Percentiles rank a stretch among this genome's conserved stretches.
These are phyloP conservation scores for Crematogaster levior DNA, from an alignment of 2,888 invertebrate genomes.

Conservation along the genomic window DNA sequence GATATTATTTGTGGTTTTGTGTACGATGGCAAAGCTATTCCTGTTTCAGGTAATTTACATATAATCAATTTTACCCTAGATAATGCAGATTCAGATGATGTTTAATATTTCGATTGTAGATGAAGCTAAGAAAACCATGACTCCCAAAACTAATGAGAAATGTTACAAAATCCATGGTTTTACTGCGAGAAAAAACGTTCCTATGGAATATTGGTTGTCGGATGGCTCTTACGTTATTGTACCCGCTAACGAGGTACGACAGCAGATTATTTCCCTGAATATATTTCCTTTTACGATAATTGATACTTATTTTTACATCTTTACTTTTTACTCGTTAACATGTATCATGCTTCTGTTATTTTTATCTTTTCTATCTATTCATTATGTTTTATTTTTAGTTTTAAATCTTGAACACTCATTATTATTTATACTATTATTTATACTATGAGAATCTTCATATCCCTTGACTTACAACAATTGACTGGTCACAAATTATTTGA, in stretches of 20 bases:
- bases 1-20: slow-evolving; percentile 68
- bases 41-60: slow-evolving; percentile 63
- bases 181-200: slow-evolving; percentile 48
- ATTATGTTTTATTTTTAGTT: too few species aligned
- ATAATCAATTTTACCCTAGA: background rate
- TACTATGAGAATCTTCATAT: too few species aligned
- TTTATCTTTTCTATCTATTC: too few species aligned
- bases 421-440: too few species aligned
- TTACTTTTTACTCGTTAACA: too few species aligned
- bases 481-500: too few species aligned
- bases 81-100: background rate
- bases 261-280: too few species aligned
- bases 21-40: slow-evolving; percentile 70
- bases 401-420: too few species aligned
- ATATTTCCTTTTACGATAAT: too few species aligned
- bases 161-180: slow-evolving; percentile 60
- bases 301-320: too few species aligned
- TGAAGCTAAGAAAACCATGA: slow-evolving; percentile 40
- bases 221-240: slow-evolving; percentile 52
- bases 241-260: slow-evolving; percentile 40
- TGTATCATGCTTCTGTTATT: too few species aligned
- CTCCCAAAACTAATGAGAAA: slow-evolving; percentile 36
- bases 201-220: slow-evolving; percentile 55
- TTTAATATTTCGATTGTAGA: slow-evolving; percentile 44
- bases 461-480: too few species aligned